A percentile compares a stretch with the other conserved stretches of the same genome.
phyloP scores from a whole-genome alignment of 2,797 vertebrate species.

The Echiichthys vipera region DNA sequence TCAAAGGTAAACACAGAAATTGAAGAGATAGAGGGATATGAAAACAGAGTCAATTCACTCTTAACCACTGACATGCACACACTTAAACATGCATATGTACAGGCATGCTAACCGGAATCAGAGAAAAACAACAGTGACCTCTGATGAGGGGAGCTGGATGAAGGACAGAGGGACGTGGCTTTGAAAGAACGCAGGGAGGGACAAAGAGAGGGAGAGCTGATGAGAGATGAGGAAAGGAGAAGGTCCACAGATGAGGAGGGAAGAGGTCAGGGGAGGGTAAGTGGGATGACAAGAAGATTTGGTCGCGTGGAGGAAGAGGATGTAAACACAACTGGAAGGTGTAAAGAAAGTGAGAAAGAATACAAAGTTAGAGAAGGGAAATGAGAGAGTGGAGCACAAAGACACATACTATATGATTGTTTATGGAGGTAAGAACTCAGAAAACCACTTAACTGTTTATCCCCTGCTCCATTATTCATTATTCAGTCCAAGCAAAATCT shows the following conservation, averaged over 20 bases:
- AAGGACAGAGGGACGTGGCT: conserved; percentile 47
- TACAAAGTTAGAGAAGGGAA: neutral
- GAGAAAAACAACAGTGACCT: conserved; percentile 53
- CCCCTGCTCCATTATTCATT: neutral
- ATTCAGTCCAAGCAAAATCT: neutral
- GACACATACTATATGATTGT: neutral
- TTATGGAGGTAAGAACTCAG: neutral
- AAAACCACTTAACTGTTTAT: neutral
- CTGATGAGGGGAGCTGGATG: conserved; percentile 35
- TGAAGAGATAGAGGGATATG: conserved; percentile 19
- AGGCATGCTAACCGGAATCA: conserved; percentile 43
- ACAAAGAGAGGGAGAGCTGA: conserved; percentile 12
- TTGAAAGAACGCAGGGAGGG: conserved; percentile 32
- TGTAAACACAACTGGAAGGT: conserved; percentile 11
- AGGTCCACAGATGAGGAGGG: conserved; percentile 30
- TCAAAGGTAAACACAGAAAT: conserved; percentile 72
- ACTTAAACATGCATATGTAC: conserved; percentile 6
- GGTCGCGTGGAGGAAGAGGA: conserved; percentile 19
- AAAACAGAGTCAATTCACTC: conserved; percentile 41
- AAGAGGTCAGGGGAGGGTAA: conserved; percentile 43
- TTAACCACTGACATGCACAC: neutral
- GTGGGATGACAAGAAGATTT: conserved; percentile 13
- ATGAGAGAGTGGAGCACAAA: neutral
- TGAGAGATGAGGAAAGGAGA: conserved; percentile 38
- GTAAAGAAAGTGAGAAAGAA: neutral